Percentiles rank a stretch among this genome's conserved stretches.
These are phyloP conservation scores for Laterallus jamaicensis DNA, from an alignment of 2,113 vertebrate genomes.

Conservation along the genomic window DNA sequence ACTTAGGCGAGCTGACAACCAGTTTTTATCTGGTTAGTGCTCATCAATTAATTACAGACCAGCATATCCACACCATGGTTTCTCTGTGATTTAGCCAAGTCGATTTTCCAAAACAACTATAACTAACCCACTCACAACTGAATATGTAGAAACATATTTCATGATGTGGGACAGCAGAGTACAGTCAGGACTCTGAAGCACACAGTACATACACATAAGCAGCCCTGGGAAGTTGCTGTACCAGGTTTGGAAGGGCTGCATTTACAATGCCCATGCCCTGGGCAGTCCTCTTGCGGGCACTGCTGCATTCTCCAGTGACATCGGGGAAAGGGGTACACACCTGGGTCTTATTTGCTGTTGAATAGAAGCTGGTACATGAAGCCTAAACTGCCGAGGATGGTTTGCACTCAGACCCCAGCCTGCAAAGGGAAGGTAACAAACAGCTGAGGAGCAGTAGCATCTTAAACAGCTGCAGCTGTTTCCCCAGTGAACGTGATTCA, in stretches of 20 bases:
- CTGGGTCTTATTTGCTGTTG: not conserved
- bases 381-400: not conserved
- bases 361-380: not conserved
- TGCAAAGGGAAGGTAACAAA: constrained; percentile 41
- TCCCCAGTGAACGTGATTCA: constrained; percentile 62
- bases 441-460: constrained; percentile 66
- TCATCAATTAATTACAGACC: constrained; percentile 42
- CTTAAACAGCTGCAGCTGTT: constrained; percentile 70
- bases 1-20: not conserved
- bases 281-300: not conserved
- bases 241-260: not conserved
- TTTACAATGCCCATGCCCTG: not conserved
- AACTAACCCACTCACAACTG: not conserved
- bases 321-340: not conserved
- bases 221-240: not conserved
- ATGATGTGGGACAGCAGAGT: not conserved
- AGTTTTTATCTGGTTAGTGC: not conserved
- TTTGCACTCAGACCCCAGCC: not conserved
- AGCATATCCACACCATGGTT: not conserved
- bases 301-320: accelerated
- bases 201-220: accelerated
- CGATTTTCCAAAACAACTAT: constrained; percentile 31
- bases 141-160: not conserved
- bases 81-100: constrained; percentile 16
- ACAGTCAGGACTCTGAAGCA: not conserved